Evolutionary conservation across 2,888 invertebrate genomes (phyloP), one percentile per base, ranked within the genome.

Genomic region (Auanema freiburgensis): DNA sequence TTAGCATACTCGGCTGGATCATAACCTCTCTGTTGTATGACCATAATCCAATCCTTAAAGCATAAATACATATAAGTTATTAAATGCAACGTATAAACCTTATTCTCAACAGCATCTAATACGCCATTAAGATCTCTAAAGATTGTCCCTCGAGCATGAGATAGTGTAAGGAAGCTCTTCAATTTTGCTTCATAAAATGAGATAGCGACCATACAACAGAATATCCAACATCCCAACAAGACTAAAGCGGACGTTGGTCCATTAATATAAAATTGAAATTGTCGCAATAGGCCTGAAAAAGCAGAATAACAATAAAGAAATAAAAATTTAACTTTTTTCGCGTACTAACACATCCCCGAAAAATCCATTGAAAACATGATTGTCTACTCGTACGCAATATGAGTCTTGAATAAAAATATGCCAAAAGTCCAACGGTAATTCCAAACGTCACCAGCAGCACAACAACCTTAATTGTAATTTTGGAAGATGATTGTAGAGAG

Each of bases 21-120:
- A 41, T 69, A 72, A 3, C 72, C 72, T n/a, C 69, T 42, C 18
- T 72, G 63, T 53, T 72, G 72, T 25, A 67, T 14, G 2, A 72
- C 66, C 21, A 72, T 23, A 0, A 64, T 69, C 72, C 72, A 72
- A 33, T 65, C 72, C 46, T 67, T 21, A 8, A 46, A 46, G n/a
- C n/a, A n/a, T n/a, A n/a, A n/a, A n/a, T n/a, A n/a, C n/a, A n/a
- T n/a, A n/a, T n/a, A n/a, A n/a, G n/a, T n/a, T n/a, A n/a, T n/a
- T n/a, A n/a, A n/a, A n/a, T n/a, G n/a, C n/a, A n/a, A n/a, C n/a
- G n/a, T n/a, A n/a, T n/a, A 52, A 23, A 60, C 60, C 10, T 56
- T 40, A 23, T 57, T 54, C 40, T 69, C 57, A 10, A 58, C 66
- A 2, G 72, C 67, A 41, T 72, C 72, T 0, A 72, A 54, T 41